Evolutionary conservation across 2,888 invertebrate species (phyloP), one percentile per base, ranked within the genome.

Genomic region (Rutpela maculata): DNA sequence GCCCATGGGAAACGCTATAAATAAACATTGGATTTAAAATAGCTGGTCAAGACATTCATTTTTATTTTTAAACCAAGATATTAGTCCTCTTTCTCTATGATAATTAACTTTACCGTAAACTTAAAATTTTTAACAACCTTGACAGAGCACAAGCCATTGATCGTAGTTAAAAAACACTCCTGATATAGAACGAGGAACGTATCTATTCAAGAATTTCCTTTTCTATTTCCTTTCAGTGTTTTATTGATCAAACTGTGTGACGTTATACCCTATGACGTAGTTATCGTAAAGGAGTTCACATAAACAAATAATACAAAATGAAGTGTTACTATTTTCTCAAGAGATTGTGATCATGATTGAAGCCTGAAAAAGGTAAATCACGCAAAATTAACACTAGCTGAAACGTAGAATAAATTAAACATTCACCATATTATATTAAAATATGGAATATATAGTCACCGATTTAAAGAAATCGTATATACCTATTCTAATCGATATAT

Each of bases 231-330:
- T 18, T 67, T 67, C 31, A 43, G 18, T n/a, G 60, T 22, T n/a
- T 35, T 80, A 80, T 80, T 67, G 80, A 80, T 77, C 80, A 80
- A 80, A 80, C 80, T 60, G 26, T 15, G 9, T 50, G 74, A 75
- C 70, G 67, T 71, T 63, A 72, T 59, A 57, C 18, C 17, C 69
- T 62, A 67, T 69, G 59, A 65, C 59, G 55, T 68, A 69, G 10
- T 19, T 19, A n/a, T 19, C 17, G 35, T 31, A 31, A 12, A 67
- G 4, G 67, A 3, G 60, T 62, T 18, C 35, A 59, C 26, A 69
- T 69, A 69, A 57, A 59, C 57, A 69, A 59, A 35, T 59, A 57
- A 57, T 59, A n/a, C 6, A 31, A 57, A 65, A 12, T 19, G 50
- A 50, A 50, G 50, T 50, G 50, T n/a, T 50, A 50, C n/a, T 50